These are phyloP conservation scores for Dioctria linearis DNA, from an alignment of 2,888 invertebrate genomes.

Conservation along the genomic window DNA sequence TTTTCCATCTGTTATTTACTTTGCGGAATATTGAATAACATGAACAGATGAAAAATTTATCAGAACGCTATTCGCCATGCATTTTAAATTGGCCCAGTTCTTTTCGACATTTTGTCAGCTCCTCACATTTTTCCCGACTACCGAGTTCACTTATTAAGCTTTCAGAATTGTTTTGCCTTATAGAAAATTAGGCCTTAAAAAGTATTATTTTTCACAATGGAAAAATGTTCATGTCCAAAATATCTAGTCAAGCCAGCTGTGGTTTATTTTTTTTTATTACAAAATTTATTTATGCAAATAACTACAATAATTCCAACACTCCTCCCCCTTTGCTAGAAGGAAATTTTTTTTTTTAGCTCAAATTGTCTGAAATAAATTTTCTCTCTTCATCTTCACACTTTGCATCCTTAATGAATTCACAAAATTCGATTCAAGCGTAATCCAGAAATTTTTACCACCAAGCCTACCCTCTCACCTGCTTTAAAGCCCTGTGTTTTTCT, in stretches of 20 bases:
- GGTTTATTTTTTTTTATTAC: neutral
- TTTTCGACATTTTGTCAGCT: too few relatives aligned
- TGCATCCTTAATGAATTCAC: constrained; percentile 29
- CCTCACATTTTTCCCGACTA: too few relatives aligned
- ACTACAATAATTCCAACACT: constrained; percentile 22
- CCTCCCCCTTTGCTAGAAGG: neutral
- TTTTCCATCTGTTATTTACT: constrained; percentile 8
- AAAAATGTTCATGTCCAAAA: neutral
- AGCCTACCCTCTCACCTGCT: too few relatives aligned
- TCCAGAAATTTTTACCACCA: constrained; percentile 16
- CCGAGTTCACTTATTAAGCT: too few relatives aligned
- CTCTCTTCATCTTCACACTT: constrained; percentile 3
- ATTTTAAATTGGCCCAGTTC: neutral
- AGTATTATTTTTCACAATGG: neutral
- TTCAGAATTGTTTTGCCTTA: too few relatives aligned
- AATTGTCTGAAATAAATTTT: constrained; percentile 41
- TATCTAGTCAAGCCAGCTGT: neutral
- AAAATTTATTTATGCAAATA: constrained; percentile 44
- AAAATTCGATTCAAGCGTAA: constrained; percentile 11
- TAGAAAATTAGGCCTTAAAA: too few relatives aligned
- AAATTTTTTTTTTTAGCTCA: constrained; percentile 5
- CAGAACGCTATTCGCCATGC: neutral
- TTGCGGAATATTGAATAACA: neutral
- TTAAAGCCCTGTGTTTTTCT: too few relatives aligned
- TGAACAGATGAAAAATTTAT: neutral